Evolutionary conservation across 92 coral and sea anemone species (phyloP).

Genomic region (Heteractis magnifica): DNA sequence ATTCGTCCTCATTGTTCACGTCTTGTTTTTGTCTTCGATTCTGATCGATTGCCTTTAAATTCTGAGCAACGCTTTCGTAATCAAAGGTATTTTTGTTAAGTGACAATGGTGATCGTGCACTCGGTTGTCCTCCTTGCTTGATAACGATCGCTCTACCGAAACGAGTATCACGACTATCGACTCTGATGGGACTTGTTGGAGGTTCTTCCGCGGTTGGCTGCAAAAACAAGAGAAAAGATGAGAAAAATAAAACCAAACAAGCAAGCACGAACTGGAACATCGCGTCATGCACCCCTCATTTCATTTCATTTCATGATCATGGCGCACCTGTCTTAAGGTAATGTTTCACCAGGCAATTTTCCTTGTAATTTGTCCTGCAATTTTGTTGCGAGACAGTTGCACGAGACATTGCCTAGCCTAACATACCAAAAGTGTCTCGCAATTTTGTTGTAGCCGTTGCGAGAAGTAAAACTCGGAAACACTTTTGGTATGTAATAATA

Average conservation of each 20-base stretch:
- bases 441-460: no score
- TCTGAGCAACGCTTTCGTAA: conserved; percentile 47
- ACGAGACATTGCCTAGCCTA: no score
- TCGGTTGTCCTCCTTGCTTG: conserved; percentile 31
- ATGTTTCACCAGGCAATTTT: no score
- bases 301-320: no score
- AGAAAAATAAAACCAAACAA: no score
- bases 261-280: not conserved
- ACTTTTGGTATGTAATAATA: no score
- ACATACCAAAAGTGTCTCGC: no score
- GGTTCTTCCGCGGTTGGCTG: conserved; percentile 62
- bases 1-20: conserved; percentile 13
- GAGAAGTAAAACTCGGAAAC: no score
- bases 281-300: no score
- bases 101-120: conserved; percentile 23
- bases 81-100: conserved; percentile 32
- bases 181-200: conserved; percentile 73
- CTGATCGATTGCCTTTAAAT: conserved; percentile 17
- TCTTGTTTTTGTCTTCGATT: conserved; percentile 17
- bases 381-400: no score
- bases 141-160: conserved; percentile 75
- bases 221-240: conserved; percentile 13
- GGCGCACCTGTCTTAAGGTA: no score
- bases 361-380: no score
- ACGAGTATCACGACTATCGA: conserved; percentile 70